phyloP scores from a whole-genome alignment of 2,113 vertebrate species.

The Pipa parva region DNA sequence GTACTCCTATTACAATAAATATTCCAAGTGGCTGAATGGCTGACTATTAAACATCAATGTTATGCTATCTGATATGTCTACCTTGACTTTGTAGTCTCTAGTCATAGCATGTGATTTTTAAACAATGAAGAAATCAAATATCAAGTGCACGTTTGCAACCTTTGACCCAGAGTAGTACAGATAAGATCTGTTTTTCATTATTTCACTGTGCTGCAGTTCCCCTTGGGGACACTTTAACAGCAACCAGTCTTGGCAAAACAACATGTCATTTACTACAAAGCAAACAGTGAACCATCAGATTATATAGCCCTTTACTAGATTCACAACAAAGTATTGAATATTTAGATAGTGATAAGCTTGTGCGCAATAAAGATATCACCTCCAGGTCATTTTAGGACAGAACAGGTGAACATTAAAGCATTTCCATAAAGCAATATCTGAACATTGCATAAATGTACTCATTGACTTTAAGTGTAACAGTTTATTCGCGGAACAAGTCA shows the following conservation, averaged over 20 bases:
- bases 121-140: not conserved
- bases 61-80: not conserved
- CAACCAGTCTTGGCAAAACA: conserved; percentile 10
- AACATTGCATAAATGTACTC: not conserved
- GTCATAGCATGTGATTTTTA: conserved; percentile 1
- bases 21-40: conserved; percentile 3
- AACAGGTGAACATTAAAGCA: not conserved
- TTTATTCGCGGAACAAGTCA: too few relatives aligned
- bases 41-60: not conserved
- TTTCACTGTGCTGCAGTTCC: conserved; percentile 3
- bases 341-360: conserved; percentile 1
- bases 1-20: conserved; percentile 2
- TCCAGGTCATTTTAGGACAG: conserved; percentile 10
- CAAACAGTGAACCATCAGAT: conserved; percentile 17
- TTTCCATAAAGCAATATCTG: not conserved
- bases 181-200: conserved; percentile 17
- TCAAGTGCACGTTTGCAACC: conserved; percentile 8
- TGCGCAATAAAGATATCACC: not conserved
- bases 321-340: not conserved
- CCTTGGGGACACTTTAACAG: conserved; percentile 9
- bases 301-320: not conserved
- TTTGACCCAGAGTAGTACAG: conserved; percentile 13
- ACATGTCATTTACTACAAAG: conserved; percentile 26
- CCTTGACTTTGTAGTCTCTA: not conserved
- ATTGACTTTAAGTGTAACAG: too few relatives aligned